Conservation (phyloP, 2,888 invertebrate genomes). For the Pedicia rivosa region DNA sequence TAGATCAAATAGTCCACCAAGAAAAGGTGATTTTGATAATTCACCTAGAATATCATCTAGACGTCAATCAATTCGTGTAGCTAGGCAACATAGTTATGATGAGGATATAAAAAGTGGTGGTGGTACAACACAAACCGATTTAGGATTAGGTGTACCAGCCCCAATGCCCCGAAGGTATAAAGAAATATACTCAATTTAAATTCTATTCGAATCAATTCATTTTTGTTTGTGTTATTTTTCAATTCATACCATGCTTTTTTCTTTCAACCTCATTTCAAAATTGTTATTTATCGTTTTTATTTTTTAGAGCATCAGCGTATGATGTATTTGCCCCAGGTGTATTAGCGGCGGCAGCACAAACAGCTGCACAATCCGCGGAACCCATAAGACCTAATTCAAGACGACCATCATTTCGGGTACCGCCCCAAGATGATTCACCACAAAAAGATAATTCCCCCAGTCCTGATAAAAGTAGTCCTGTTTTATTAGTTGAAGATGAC, state of each 20-base stretch:
- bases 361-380: constrained; percentile 22
- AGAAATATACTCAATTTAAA: not conserved
- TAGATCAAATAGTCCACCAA: constrained; percentile 41
- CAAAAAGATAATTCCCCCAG: constrained; percentile 35
- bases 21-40: constrained; percentile 25
- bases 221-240: constrained; percentile 1
- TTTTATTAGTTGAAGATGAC: constrained; percentile 48
- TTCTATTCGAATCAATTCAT: not conserved
- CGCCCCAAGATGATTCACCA: constrained; percentile 35
- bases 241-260: not conserved
- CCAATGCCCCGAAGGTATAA: constrained; percentile 53
- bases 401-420: constrained; percentile 43
- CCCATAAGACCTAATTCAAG: constrained; percentile 34
- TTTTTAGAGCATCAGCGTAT: constrained; percentile 56
- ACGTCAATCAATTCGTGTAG: constrained; percentile 41
- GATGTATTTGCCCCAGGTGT: constrained; percentile 59
- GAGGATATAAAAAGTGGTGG: constrained; percentile 45
- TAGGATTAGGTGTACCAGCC: constrained; percentile 50
- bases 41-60: constrained; percentile 33
- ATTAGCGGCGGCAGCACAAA: constrained; percentile 29
- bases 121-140: constrained; percentile 19
- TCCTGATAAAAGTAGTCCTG: constrained; percentile 37
- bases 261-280: constrained; percentile 3
- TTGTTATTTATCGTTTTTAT: not conserved
- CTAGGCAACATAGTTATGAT: constrained; percentile 70